Base-by-base conservation (phyloP, 2,888 invertebrate genomes). In the Athalia cordata region DNA sequence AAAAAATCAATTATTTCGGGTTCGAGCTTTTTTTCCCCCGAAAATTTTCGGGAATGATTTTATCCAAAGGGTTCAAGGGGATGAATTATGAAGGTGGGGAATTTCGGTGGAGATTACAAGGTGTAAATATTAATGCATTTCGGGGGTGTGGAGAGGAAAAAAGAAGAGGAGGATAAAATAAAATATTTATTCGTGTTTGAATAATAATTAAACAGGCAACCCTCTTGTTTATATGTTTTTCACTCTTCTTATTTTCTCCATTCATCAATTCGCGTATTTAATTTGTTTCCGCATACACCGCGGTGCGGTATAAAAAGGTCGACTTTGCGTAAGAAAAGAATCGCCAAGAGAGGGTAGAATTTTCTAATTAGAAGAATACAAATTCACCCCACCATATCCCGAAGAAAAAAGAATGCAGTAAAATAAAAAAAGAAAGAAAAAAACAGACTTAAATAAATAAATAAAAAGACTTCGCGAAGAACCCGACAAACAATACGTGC, bases 301-400 rank as follows among this genome's bases (percentile, higher is more conserved):
- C 11, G 55, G 55, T 11, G 11, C 59, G 62, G 50, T 75, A 64
- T 62, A 75, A 75, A 75, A 64, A 75, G 62, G 75, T 75, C 62
- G 52, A 62, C 75, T 47, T 72, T 61, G 5, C 9, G 13, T 15
- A 29, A 13, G 15, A 15, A 70, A 57, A 9, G 7, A 11, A 6
- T 49, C 5, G 29, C 81, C 80, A 80, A 77, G 64, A 79, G 79
- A 80, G 79, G 79, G n/a, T 84, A 85, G 87, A 87, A 88, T 88
- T 89, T 89, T 85, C 86, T 87, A 89, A 89, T 89, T 89, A 89
- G 87, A 84, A 86, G 83, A 84, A 55, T 52, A 77, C 77, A 77
- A 79, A 76, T 79, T 77, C 57, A 13, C 59, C 80, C 78, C 72
- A 64, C 11, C 43, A 5, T 29, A 45, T 8, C 49, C 47, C 45